Base-by-base conservation (phyloP, 2,113 vertebrate genomes). In the Gopherus evgoodei region DNA sequence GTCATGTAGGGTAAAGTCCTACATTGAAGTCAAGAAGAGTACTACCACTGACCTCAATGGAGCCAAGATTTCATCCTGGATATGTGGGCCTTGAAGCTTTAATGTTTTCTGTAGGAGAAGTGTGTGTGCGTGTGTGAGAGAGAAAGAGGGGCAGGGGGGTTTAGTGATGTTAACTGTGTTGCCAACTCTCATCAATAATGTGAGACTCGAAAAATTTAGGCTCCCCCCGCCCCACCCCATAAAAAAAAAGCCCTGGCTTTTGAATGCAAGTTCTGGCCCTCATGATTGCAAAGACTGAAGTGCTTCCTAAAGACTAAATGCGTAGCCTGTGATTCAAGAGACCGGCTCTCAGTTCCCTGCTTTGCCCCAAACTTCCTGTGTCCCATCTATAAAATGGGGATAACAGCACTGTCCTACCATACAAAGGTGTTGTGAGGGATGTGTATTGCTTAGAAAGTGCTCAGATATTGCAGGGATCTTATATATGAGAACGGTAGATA, bases 151-250 rank as follows among this genome's bases (percentile, higher is more conserved):
- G 6, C 4, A 53, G 54, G 22, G 9, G 22, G 22, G 21, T 7
- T 0, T 1, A 0, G 7, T 1, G 7, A 29, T 0, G 5, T 54
- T 11, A 2, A 2, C 27, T 12, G 12, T 1, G 50, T 62, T 62
- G 59, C 13, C 59, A 62, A 29, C 59, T 62, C 29, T 24, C 4
- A 9, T 38, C n/a, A 72, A 4, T 38, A 42, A 72, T 22, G 21
- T 72, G 19, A 38, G n/a, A 38, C 16, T 72, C 4, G 11, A 4
- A 19, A 72, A 72, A 42, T 75, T 75, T 38, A 42, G n/a, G 17
- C 49, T 49, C 10, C 10, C 10, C 10, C 47, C 10, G 3, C 9
- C 47, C 47, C 44, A 44, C 47, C 47, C 47, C 10, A 1, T 47
- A 47, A 27, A 57, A 57, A 27, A 11, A 69, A 72, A 22, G 62